A percentile compares a stretch with the other conserved stretches of the same genome.
Evolutionary conservation across 2,797 vertebrate species (phyloP).

Genomic region (Melanotaenia boesemani): DNA sequence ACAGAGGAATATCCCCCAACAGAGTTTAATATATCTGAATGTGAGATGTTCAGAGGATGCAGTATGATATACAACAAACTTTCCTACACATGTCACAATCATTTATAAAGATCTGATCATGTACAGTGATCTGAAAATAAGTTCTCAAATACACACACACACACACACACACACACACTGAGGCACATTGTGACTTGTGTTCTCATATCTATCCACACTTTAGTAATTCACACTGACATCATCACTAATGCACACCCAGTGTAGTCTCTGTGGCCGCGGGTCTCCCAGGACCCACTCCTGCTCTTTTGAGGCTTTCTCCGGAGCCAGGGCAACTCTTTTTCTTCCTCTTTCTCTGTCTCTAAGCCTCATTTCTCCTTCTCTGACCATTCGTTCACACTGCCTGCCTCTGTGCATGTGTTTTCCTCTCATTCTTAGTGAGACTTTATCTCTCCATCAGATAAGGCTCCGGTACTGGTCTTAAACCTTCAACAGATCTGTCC

Average conservation of each 20-base stretch:
- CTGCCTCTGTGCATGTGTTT: constrained; percentile 67
- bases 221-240: constrained; percentile 70
- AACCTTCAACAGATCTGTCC: constrained; percentile 80
- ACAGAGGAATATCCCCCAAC: background rate
- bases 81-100: constrained; percentile 30
- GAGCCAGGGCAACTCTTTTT: constrained; percentile 19
- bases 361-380: constrained; percentile 33
- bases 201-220: constrained; percentile 60
- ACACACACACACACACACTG: background rate
- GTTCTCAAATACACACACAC: background rate
- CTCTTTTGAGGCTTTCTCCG: constrained; percentile 33
- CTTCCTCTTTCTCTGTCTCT: constrained; percentile 22
- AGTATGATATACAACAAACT: background rate
- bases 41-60: background rate
- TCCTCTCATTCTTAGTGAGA: constrained; percentile 70
- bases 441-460: constrained; percentile 79
- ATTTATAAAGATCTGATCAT: constrained; percentile 49
- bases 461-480: constrained; percentile 73
- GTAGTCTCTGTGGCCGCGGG: constrained; percentile 18
- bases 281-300: constrained; percentile 50
- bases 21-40: background rate
- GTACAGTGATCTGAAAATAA: background rate
- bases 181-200: constrained; percentile 38
- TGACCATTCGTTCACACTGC: constrained; percentile 52
- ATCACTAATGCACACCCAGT: constrained; percentile 53